These are phyloP conservation scores for Semaprochilodus insignis DNA, from an alignment of 2,797 vertebrate species.

Conservation along the genomic window DNA sequence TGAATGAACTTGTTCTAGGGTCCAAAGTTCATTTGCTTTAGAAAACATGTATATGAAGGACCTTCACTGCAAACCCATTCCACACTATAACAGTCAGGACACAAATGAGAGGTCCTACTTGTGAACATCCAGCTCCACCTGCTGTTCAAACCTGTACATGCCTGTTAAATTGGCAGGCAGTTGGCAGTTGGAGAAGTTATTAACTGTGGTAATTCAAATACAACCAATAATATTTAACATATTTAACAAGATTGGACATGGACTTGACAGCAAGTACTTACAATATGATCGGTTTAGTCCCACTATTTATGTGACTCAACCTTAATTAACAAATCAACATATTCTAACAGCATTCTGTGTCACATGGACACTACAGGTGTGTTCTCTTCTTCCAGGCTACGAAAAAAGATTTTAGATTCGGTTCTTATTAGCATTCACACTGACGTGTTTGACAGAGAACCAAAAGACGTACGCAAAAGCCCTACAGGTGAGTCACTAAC, in stretches of 20 bases:
- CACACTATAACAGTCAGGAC: too few species aligned
- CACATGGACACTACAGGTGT: too few species aligned
- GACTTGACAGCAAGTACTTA: too few species aligned
- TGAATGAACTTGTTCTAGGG: background rate
- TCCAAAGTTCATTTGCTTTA: background rate
- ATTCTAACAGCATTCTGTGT: background rate
- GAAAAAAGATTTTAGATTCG: too few species aligned
- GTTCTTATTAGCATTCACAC: too few species aligned
- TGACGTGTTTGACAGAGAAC: too few species aligned
- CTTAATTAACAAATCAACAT: background rate
- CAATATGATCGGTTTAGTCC: too few species aligned
- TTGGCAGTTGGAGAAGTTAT: background rate
- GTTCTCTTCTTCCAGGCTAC: too few species aligned
- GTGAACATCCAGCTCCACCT: constrained; percentile 70
- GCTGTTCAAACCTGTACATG: constrained; percentile 56
- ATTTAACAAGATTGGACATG: too few species aligned
- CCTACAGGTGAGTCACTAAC: too few species aligned
- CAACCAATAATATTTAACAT: background rate
- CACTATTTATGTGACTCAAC: background rate
- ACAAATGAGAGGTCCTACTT: background rate
- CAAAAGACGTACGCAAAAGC: too few species aligned
- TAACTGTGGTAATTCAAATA: too few species aligned
- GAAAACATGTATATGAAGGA: background rate
- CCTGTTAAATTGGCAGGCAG: background rate
- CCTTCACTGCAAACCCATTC: background rate